phyloP scores from a whole-genome alignment of 1,140 invertebrate species.

The Formica selysi region DNA sequence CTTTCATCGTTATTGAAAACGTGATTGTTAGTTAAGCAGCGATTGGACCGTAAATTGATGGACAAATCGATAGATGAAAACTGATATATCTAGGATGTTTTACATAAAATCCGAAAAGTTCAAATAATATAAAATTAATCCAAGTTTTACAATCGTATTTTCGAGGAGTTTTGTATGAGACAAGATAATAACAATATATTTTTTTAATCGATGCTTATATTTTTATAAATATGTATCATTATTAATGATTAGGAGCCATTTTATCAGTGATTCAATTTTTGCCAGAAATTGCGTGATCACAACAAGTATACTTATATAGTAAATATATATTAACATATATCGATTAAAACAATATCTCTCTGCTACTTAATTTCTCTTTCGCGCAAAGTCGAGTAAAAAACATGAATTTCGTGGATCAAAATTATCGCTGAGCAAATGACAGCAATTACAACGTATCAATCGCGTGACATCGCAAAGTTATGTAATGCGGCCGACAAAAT shows the following conservation, averaged over 20 bases:
- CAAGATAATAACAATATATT: not conserved
- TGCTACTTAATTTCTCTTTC: not conserved
- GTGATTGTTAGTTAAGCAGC: not conserved
- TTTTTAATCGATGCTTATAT: not conserved
- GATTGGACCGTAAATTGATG: slow-evolving; percentile 38
- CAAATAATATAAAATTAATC: not conserved
- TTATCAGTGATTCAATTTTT: not conserved
- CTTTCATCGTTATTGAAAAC: not conserved
- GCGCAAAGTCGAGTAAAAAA: not conserved
- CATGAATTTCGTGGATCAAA: not conserved
- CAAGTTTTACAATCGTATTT: not conserved
- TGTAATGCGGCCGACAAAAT: slow-evolving; percentile 29
- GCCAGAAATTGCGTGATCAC: not conserved
- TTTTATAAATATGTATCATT: not conserved
- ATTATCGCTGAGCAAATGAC: slow-evolving; percentile 5
- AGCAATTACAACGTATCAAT: slow-evolving; percentile 34
- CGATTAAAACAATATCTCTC: not conserved
- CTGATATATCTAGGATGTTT: not conserved
- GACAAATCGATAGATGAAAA: slow-evolving; percentile 1
- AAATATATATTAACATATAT: not conserved
- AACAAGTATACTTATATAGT: not conserved
- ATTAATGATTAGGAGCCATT: not conserved
- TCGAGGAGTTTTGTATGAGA: not conserved
- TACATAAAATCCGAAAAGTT: not conserved
- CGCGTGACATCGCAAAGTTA: slow-evolving; percentile 40